Evolutionary conservation across 2,888 invertebrate genomes (phyloP).

Genomic region (Stenichneumon culpator): DNA sequence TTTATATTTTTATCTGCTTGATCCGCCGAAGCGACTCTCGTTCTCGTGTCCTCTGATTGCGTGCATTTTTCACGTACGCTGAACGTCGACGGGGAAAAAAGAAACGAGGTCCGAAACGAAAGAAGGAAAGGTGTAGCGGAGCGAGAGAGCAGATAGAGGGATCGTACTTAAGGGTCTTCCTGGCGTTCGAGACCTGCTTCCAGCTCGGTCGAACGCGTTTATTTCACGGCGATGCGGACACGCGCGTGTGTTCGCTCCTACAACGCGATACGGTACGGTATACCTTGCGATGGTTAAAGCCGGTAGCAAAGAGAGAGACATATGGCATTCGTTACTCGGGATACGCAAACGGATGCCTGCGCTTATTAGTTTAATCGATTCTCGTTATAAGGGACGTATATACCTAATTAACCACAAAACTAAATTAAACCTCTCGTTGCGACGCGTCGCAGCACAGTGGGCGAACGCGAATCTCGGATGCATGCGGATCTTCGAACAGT

Average conservation of each 20-base stretch:
- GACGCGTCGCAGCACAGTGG: slow-evolving; percentile 28
- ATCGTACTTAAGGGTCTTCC: slow-evolving; percentile 48
- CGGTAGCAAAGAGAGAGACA: slow-evolving; percentile 78
- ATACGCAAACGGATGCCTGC: slow-evolving; percentile 79
- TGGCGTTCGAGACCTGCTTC: slow-evolving; percentile 51
- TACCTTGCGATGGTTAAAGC: slow-evolving; percentile 70
- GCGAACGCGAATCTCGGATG: slow-evolving; percentile 50
- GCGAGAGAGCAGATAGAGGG: slow-evolving; percentile 26
- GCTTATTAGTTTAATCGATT: slow-evolving; percentile 83
- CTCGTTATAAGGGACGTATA: slow-evolving; percentile 80
- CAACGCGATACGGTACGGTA: slow-evolving; percentile 46
- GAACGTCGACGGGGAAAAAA: slow-evolving; percentile 54
- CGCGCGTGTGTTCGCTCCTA: slow-evolving; percentile 63
- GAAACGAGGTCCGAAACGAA: slow-evolving; percentile 46
- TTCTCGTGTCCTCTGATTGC: slow-evolving; percentile 71
- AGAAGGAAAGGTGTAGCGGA: slow-evolving; percentile 40
- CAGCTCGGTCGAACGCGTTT: slow-evolving; percentile 59
- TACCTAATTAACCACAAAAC: slow-evolving; percentile 80
- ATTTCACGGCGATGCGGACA: slow-evolving; percentile 64
- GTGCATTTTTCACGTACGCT: slow-evolving; percentile 66
- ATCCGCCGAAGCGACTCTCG: slow-evolving; percentile 65
- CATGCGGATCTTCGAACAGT: slow-evolving; percentile 43
- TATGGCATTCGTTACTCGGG: slow-evolving; percentile 80
- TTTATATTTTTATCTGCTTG: slow-evolving; percentile 68
- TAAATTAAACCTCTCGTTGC: slow-evolving; percentile 73